Conservation (phyloP, 2,888 invertebrate species). For the Pardosa pseudoannulata region DNA sequence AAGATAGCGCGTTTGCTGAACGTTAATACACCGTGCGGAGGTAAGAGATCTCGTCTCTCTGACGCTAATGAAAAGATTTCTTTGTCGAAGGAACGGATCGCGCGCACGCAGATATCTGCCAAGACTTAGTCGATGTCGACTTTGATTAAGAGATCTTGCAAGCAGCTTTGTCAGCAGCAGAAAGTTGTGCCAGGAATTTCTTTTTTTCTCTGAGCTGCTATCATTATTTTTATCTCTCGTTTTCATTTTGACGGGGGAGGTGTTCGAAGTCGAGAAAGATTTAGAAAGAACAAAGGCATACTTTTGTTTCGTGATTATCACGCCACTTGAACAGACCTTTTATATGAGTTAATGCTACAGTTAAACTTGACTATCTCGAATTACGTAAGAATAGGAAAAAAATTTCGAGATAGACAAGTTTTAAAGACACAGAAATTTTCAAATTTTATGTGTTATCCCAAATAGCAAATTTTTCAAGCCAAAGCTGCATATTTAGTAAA, state of each 20-base stretch:
- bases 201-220: too few relatives aligned
- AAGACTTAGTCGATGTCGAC: background rate
- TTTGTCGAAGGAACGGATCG: slow-evolving; percentile 12
- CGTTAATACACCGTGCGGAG: slow-evolving; percentile 26
- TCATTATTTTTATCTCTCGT: too few relatives aligned
- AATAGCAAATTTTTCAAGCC: too few relatives aligned
- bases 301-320: too few relatives aligned
- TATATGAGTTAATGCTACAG: too few relatives aligned
- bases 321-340: too few relatives aligned
- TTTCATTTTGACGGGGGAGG: background rate
- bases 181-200: background rate
- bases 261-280: background rate
- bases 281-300: background rate
- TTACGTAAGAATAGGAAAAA: too few relatives aligned
- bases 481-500: too few relatives aligned
- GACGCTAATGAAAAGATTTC: slow-evolving; percentile 25
- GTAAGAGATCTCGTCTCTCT: slow-evolving; percentile 37
- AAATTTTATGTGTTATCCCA: too few relatives aligned
- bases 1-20: slow-evolving; percentile 25
- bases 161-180: background rate
- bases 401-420: too few relatives aligned
- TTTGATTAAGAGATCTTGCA: slow-evolving; percentile 10
- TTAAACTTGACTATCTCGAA: too few relatives aligned
- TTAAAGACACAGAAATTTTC: too few relatives aligned
- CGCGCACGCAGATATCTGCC: background rate